Base-by-base conservation (phyloP, 2,113 vertebrate species). In the Peucedramus taeniatus region DNA sequence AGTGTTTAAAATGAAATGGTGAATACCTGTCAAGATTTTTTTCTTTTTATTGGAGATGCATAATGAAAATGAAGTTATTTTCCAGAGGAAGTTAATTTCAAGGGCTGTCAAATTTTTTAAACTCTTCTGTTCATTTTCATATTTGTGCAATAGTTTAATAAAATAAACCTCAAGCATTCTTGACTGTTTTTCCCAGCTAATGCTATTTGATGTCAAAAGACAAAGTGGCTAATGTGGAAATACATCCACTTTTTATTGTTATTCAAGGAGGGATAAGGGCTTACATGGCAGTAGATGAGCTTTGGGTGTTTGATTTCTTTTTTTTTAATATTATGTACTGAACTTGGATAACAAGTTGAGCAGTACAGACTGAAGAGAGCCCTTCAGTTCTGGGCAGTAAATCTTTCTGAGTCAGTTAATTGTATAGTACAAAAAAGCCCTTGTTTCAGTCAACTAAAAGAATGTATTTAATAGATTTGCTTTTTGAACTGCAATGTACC, bases 1-100 rank as follows among this genome's bases (percentile, higher is more conserved):
- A 97, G 93, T 96, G 95, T 95, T 98, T 97, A 97, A 97, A 97
- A 95, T 94, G 94, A 97, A 97, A 83, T 6, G 84, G 83, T 96
- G 60, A 97, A 94, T 98, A 97, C 92, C 95, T 97, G 97, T 95
- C 87, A 97, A 86, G 83, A 57, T 42, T 60, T 78, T 65, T 45
- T 84, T 82, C 33, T 53, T 53, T 57, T 47, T 18, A 35, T 78
- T 93, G 89, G 87, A 95, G 94, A 82, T 85, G 47, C 80, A 19
- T 82, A 87, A 93, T 83, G 95, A 84, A 81, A 96, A 97, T 92
- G 49, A 95, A 86, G 59, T 97, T 89, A 88, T 97, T 97, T 97
- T 87, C 74, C 87, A 64, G 96, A 94, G 89, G 95, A 85, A 97
- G 90, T 91, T 96, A 90, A 88, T 94, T 97, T 90, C 60, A 87